phyloP scores from a whole-genome alignment of 2,113 vertebrate genomes.

The Mesocricetus auratus region DNA sequence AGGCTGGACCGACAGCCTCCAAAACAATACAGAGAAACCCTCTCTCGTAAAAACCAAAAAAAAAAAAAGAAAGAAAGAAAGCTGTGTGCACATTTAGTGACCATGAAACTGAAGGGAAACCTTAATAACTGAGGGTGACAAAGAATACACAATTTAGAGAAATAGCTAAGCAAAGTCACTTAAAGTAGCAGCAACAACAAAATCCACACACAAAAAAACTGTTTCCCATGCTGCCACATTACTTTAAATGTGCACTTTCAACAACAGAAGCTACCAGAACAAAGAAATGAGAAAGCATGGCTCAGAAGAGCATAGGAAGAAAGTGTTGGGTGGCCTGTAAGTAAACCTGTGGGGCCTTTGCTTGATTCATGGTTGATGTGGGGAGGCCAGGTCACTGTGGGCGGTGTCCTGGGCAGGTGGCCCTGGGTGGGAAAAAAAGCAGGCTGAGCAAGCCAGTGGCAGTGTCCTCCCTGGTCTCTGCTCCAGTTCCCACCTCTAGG shows the following conservation, averaged over 20 bases:
- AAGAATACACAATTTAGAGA: background rate
- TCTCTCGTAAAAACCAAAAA: no score
- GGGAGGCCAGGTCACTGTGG: background rate
- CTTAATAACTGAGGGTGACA: background rate
- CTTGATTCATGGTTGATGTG: background rate
- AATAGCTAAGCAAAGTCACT: background rate
- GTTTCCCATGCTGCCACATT: background rate
- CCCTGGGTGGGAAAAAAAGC: background rate
- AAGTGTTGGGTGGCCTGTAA: background rate
- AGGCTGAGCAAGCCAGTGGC: background rate
- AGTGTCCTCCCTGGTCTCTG: rapidly evolving
- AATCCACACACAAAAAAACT: background rate
- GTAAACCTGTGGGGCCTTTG: background rate
- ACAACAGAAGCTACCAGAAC: background rate
- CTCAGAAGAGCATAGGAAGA: background rate
- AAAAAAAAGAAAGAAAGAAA: no score
- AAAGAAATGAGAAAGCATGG: background rate
- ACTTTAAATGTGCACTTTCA: background rate
- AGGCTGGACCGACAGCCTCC: no score
- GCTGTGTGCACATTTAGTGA: no score
- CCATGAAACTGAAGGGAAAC: background rate
- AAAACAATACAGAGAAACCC: no score
- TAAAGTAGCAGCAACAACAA: background rate
- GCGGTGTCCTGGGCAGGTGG: background rate
- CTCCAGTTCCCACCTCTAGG: background rate